Evolutionary conservation across 2,113 vertebrate species (phyloP), one percentile per base, ranked within the genome.

Genomic region (Pseudolaguvia tuberculata): DNA sequence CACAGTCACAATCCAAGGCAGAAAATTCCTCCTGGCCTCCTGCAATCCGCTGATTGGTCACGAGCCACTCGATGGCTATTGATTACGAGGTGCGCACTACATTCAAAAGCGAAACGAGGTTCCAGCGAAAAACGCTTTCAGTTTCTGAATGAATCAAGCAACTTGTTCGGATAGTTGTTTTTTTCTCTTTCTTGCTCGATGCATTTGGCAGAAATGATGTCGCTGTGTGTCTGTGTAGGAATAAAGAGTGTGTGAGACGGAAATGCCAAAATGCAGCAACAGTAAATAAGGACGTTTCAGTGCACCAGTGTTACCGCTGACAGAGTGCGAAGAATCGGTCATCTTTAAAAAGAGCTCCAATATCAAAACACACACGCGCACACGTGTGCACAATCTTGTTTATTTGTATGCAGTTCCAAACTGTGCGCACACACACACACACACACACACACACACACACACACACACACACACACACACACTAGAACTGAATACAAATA

Each of bases 291-390:
- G 78, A 57, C 11, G 53, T 47, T 58, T 57, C 14, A 25, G 56
- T 23, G 56, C 2, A n/a, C n/a, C n/a, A n/a, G n/a, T 48, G 39
- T 45, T 63, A 21, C 53, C 55, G 66, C 65, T 50, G 50, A 47
- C 45, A 73, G 58, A 59, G 45, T 48, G 45, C 23, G 51, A 29
- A 65, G 42, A 62, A 56, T 63, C 23, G 42, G 72, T 70, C 70
- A 78, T 78, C 76, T 78, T 47, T 42, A 14, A 55, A 67, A 78
- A 78, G 20, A 78, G 68, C 57, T 17, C 58, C 77, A 79, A 62
- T 70, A 73, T 67, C 50, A 78, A 72, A 63, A 70, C 31, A 51
- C 63, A 66, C 56, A 68, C 48, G 51, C 53, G 45, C 57, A 68
- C n/a, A n/a, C n/a, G 63, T 79, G 58, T 57, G 57, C n/a, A n/a